Conservation (phyloP, 2,113 vertebrate species). For the Talpa occidentalis region DNA sequence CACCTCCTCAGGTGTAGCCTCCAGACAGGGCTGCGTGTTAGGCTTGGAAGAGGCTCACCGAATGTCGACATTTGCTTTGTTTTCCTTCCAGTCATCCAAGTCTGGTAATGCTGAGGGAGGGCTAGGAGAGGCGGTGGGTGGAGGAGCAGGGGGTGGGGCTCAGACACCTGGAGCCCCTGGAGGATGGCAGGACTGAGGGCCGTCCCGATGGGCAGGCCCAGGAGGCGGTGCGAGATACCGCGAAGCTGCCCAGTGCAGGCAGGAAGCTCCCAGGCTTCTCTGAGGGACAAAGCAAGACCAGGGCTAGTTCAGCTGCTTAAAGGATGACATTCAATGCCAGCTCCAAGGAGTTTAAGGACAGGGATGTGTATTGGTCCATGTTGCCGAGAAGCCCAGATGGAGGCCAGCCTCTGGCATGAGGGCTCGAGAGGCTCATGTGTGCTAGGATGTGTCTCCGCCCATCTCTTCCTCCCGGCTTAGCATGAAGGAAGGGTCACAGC, state of each 20-base stretch:
- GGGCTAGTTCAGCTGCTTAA: background rate
- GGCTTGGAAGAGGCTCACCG: background rate
- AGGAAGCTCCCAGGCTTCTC: background rate
- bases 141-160: background rate
- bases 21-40: too few relatives aligned
- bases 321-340: background rate
- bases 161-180: too few relatives aligned
- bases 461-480: background rate
- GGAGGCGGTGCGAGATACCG: too few relatives aligned
- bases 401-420: background rate
- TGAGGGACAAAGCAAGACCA: background rate
- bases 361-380: background rate
- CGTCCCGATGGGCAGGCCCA: too few relatives aligned
- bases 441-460: background rate
- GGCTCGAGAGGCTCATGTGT: background rate
- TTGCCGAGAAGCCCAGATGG: background rate
- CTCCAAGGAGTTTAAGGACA: background rate
- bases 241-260: background rate
- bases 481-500: background rate
- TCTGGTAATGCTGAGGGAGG: background rate
- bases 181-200: background rate
- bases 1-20: too few relatives aligned
- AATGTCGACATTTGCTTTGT: background rate
- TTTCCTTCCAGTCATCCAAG: background rate
- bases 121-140: background rate